Evolutionary conservation across 2,888 invertebrate genomes (phyloP).

Genomic region (Ditula angustiorana): DNA sequence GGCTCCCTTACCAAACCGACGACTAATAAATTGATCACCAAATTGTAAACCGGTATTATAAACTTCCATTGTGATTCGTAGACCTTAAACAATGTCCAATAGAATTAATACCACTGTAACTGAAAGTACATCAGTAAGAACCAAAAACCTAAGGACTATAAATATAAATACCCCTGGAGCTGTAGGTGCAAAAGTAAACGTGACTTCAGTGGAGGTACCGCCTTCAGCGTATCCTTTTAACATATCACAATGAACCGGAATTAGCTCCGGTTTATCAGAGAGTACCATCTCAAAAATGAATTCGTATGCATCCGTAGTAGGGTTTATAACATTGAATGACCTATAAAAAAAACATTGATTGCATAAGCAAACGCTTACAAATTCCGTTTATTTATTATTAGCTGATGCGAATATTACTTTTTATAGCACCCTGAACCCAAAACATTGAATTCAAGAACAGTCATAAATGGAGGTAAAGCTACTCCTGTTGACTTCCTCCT

Average conservation of each 20-base stretch:
- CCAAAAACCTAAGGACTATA: too few species aligned
- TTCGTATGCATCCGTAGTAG: conserved; percentile 86
- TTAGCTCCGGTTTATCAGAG: conserved; percentile 69
- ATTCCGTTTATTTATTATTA: neutral
- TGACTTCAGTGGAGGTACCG: conserved; percentile 85
- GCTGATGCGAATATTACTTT: conserved; percentile 62
- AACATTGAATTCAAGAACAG: conserved; percentile 88
- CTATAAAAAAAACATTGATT: conserved; percentile 63
- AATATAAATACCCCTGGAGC: conserved; percentile 82
- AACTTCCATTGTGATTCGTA: conserved; percentile 89
- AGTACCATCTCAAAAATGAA: conserved; percentile 85
- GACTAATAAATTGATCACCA: conserved; percentile 85
- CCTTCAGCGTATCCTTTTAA: conserved; percentile 85
- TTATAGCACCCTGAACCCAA: conserved; percentile 86
- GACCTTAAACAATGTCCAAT: conserved; percentile 53
- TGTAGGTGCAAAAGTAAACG: conserved; percentile 87
- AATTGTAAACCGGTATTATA: conserved; percentile 83
- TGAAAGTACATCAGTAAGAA: too few species aligned
- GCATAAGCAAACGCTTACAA: neutral
- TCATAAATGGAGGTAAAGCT: conserved; percentile 75
- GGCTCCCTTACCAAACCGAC: conserved; percentile 88
- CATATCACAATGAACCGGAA: conserved; percentile 86
- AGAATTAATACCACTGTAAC: neutral
- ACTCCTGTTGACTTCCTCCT: conserved; percentile 69
- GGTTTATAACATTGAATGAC: conserved; percentile 88